Percentiles rank a stretch among this genome's conserved stretches.
phyloP scores from a whole-genome alignment of 2,888 invertebrate genomes.

The Reticulitermes lucifugus region DNA sequence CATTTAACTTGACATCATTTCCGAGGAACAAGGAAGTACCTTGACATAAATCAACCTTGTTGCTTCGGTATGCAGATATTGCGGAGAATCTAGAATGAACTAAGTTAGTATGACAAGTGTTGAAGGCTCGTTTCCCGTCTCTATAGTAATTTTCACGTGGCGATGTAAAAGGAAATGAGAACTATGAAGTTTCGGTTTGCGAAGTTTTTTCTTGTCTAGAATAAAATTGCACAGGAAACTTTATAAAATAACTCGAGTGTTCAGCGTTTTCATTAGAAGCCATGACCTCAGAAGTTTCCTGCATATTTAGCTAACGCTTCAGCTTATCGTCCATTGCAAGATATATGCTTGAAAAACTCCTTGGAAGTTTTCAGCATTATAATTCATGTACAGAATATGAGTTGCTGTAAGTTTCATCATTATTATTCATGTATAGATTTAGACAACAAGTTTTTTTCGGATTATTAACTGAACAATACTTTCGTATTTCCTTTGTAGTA shows the following conservation, averaged over 20 bases:
- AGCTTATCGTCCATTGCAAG: background rate
- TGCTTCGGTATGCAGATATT: background rate
- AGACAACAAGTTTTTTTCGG: too few relatives aligned
- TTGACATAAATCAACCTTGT: background rate
- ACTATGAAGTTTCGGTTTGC: background rate
- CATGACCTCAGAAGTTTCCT: background rate
- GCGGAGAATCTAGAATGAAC: background rate
- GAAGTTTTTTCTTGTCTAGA: background rate
- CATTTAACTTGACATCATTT: background rate
- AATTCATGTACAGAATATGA: too few relatives aligned
- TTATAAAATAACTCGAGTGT: background rate
- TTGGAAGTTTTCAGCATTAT: too few relatives aligned
- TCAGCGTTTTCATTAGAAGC: background rate
- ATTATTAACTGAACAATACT: too few relatives aligned
- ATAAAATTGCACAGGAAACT: background rate
- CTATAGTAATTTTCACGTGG: background rate
- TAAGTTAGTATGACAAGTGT: background rate
- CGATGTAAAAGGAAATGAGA: background rate
- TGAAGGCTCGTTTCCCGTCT: background rate
- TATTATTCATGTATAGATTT: too few relatives aligned
- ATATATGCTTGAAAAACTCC: background rate
- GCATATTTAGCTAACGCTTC: background rate
- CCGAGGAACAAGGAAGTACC: background rate
- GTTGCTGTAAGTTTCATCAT: too few relatives aligned
- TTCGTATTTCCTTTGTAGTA: too few relatives aligned